These are phyloP conservation scores for Neomicropteryx cornuta DNA, from an alignment of 1,140 invertebrate genomes.

Conservation along the genomic window DNA sequence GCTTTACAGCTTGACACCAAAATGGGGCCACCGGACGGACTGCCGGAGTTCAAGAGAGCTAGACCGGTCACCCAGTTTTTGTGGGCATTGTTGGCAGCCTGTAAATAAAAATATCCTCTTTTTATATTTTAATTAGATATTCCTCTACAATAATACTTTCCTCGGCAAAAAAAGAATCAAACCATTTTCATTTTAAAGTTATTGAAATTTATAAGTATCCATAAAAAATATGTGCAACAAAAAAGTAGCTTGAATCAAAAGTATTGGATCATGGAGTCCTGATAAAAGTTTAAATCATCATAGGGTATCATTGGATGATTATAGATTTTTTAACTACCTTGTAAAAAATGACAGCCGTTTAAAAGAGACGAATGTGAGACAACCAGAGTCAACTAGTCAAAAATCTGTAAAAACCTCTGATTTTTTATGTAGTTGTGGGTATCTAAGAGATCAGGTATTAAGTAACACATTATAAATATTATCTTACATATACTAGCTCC, in stretches of 20 bases:
- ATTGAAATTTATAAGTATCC: no score
- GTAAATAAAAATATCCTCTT: conserved; percentile 17
- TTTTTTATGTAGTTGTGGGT: no score
- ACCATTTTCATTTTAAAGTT: not conserved
- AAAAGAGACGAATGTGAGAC: not conserved
- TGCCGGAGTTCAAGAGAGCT: conserved; percentile 44
- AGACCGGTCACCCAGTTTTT: conserved; percentile 83
- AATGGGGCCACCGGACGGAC: conserved; percentile 30
- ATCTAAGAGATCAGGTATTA: no score
- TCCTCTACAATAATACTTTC: conserved; percentile 1
- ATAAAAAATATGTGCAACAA: no score
- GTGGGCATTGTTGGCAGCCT: conserved; percentile 79
- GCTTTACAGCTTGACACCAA: conserved; percentile 69
- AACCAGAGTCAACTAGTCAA: not conserved
- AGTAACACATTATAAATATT: no score
- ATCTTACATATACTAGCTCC: conserved; percentile 51
- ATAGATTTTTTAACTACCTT: not conserved
- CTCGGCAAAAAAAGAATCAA: conserved; percentile 1
- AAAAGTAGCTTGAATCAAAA: no score
- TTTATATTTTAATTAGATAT: not conserved
- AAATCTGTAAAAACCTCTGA: no score
- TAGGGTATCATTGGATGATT: no score
- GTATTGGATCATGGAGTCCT: not conserved
- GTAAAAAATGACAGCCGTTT: conserved; percentile 1
- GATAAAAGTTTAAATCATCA: no score